Percentiles rank a stretch among this genome's conserved stretches.
phyloP scores from a whole-genome alignment of 2,113 vertebrate genomes.

The Antechinus flavipes region DNA sequence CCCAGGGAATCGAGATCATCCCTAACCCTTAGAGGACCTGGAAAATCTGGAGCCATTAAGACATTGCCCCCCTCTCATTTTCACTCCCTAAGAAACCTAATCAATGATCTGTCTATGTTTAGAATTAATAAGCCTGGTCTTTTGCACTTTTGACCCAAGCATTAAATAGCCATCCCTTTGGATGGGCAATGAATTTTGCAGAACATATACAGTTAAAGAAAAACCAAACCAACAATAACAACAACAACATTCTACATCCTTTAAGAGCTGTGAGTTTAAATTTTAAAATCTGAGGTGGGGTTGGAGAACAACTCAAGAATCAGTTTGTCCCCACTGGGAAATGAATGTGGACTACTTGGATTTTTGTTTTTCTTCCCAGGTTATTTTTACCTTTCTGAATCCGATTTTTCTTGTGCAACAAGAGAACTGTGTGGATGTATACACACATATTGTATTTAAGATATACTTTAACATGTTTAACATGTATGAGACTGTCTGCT shows the following conservation, averaged over 20 bases:
- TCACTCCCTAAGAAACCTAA: slow-evolving; percentile 33
- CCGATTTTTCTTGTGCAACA: no score
- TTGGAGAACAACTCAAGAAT: not conserved
- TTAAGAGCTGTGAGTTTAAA: not conserved
- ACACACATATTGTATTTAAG: no score
- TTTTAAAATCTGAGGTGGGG: not conserved
- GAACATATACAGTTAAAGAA: not conserved
- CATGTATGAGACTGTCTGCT: no score
- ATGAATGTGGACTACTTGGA: no score
- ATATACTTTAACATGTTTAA: no score
- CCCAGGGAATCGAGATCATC: slow-evolving; percentile 9
- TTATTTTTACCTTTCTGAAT: no score
- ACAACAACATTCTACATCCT: not conserved
- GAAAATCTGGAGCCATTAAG: not conserved
- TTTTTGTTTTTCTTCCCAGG: no score
- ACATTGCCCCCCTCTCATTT: not conserved
- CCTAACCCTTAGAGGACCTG: slow-evolving; percentile 6
- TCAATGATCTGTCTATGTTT: slow-evolving; percentile 64
- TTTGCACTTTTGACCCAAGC: slow-evolving; percentile 75
- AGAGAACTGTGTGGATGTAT: no score
- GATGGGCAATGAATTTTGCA: not conserved
- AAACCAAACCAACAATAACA: not conserved
- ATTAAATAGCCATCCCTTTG: slow-evolving; percentile 73
- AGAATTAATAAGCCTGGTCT: slow-evolving; percentile 73
- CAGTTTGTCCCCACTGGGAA: no score